Conservation (phyloP, 2,113 vertebrate species). For the Prionailurus bengalensis region DNA sequence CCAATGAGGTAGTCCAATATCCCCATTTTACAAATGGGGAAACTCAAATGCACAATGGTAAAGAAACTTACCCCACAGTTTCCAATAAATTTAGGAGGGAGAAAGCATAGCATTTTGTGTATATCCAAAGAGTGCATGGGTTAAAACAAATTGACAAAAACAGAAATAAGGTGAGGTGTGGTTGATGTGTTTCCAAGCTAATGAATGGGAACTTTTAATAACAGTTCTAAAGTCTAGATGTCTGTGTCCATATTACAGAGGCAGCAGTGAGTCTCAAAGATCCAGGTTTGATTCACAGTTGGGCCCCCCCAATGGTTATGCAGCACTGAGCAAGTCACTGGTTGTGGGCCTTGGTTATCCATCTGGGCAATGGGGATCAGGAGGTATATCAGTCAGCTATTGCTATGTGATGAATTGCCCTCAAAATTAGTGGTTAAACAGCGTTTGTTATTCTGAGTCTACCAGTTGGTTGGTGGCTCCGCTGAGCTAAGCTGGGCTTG, state of each 20-base stretch:
- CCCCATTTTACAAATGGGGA: slow-evolving; percentile 31
- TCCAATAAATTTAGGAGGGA: slow-evolving; percentile 44
- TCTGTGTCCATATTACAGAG: background rate
- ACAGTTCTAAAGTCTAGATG: background rate
- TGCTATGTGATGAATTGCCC: background rate
- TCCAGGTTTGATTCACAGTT: background rate
- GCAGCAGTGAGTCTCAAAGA: background rate
- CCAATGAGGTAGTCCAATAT: background rate
- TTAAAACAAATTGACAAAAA: slow-evolving; percentile 22
- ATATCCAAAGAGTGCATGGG: background rate
- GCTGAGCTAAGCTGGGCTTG: background rate
- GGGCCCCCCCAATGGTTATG: background rate
- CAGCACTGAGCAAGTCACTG: background rate
- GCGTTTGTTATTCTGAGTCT: background rate
- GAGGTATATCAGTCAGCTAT: background rate
- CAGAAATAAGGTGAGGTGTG: background rate
- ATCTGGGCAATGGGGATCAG: background rate
- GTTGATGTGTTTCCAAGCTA: slow-evolving; percentile 13
- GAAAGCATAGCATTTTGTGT: background rate
- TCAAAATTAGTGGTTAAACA: background rate
- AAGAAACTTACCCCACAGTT: background rate
- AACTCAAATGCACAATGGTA: background rate
- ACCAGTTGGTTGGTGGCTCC: background rate
- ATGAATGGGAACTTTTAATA: background rate
- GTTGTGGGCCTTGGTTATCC: background rate